phyloP scores from a whole-genome alignment of 2,113 vertebrate species.

The Mormyrus iriodes region DNA sequence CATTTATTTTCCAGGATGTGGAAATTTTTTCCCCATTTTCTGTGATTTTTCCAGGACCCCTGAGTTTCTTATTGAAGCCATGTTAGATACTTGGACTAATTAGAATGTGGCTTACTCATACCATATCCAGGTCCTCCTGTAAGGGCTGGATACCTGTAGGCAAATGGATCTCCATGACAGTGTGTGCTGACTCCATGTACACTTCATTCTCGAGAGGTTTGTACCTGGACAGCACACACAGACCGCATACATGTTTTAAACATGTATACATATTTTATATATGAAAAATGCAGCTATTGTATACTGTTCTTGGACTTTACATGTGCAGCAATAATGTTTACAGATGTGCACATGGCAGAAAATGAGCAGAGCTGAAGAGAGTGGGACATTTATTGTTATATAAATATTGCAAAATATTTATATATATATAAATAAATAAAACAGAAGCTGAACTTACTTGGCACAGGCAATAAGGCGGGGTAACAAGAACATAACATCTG shows the following conservation, averaged over 20 bases:
- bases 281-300: neutral
- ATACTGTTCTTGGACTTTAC: neutral
- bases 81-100: neutral
- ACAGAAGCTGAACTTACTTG: constrained; percentile 64
- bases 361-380: neutral
- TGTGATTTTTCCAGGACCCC: neutral
- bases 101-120: constrained; percentile 33
- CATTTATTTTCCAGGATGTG: neutral
- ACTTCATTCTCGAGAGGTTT: constrained; percentile 56
- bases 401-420: neutral
- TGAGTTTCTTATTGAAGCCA: neutral
- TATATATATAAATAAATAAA: neutral
- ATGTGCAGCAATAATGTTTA: neutral
- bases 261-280: constrained; percentile 36
- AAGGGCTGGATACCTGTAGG: constrained; percentile 70
- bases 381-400: neutral
- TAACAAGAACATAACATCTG: constrained; percentile 38
- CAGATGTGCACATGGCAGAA: neutral
- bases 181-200: constrained; percentile 60
- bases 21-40: neutral
- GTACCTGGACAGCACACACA: constrained; percentile 61
- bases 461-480: constrained; percentile 73
- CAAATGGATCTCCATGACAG: constrained; percentile 82
- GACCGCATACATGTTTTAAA: constrained; percentile 25
- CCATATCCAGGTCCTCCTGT: constrained; percentile 70